phyloP scores from a whole-genome alignment of 1,140 invertebrate genomes.

The Heliconius eleuchia region DNA sequence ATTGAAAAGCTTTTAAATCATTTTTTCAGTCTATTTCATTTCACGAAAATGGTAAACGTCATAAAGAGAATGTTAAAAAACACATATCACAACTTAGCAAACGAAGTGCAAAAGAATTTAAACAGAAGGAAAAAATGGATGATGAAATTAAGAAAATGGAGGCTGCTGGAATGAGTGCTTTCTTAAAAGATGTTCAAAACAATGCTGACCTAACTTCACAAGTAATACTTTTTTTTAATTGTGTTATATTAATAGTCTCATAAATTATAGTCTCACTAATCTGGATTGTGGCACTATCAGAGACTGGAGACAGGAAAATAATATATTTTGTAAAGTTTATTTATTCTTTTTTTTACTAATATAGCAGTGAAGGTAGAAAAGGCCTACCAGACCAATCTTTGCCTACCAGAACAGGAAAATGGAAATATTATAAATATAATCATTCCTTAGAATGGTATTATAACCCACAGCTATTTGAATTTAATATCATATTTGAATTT shows the following conservation, averaged over 20 bases:
- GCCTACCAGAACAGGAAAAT: too few species aligned
- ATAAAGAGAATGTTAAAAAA: slow-evolving; percentile 96
- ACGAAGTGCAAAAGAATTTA: slow-evolving; percentile 89
- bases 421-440: too few species aligned
- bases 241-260: not conserved
- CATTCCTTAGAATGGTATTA: too few species aligned
- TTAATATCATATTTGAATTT: too few species aligned
- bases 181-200: slow-evolving; percentile 88
- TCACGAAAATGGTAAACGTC: slow-evolving; percentile 96
- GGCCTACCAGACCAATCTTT: too few species aligned
- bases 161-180: slow-evolving; percentile 91
- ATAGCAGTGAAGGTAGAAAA: too few species aligned
- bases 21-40: slow-evolving; percentile 92
- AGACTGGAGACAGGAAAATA: too few species aligned
- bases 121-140: slow-evolving; percentile 89
- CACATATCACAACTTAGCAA: slow-evolving; percentile 92
- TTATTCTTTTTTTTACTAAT: too few species aligned
- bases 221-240: slow-evolving; percentile 47
- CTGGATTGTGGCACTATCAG: too few species aligned
- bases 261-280: not conserved
- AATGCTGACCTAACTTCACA: slow-evolving; percentile 88
- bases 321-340: too few species aligned
- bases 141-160: slow-evolving; percentile 94
- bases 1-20: not conserved
- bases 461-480: too few species aligned